Conservation (phyloP, 2,113 vertebrate genomes). For the Xenus cinereus region DNA sequence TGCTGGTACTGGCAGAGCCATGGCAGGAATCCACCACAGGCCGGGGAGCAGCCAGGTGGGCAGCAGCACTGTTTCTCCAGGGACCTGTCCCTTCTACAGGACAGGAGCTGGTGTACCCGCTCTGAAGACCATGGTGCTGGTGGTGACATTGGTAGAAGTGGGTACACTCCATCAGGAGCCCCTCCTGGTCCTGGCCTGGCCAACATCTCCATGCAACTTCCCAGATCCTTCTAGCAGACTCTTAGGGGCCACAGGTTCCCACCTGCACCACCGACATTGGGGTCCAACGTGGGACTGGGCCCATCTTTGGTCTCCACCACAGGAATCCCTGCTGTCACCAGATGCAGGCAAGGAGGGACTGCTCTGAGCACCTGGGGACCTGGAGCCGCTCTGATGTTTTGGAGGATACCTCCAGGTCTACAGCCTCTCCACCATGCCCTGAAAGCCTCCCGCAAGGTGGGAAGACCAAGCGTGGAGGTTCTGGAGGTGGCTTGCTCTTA, state of each 20-base stretch:
- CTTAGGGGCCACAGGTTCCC: too few relatives aligned
- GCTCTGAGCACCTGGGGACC: background rate
- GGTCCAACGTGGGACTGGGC: background rate
- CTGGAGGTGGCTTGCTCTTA: background rate
- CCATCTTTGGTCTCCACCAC: background rate
- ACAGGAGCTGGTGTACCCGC: background rate
- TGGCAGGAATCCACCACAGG: fast-evolving
- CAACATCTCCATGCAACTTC: background rate
- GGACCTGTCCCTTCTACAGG: background rate
- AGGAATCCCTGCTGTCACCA: background rate
- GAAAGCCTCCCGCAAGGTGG: background rate
- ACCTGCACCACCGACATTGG: background rate
- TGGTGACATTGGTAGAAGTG: background rate
- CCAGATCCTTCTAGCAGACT: background rate
- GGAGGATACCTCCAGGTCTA: background rate
- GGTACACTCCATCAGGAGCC: too few relatives aligned
- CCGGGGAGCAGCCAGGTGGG: background rate
- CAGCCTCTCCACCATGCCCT: background rate
- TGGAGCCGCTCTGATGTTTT: background rate
- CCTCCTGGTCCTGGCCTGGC: background rate
- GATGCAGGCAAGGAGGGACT: background rate
- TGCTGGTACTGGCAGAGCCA: background rate
- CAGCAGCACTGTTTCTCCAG: background rate
- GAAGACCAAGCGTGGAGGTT: background rate
- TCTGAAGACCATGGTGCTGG: background rate